Percentiles rank a stretch among this genome's conserved stretches.
phyloP scores from a whole-genome alignment of 2,113 vertebrate genomes.

The Menura novaehollandiae region DNA sequence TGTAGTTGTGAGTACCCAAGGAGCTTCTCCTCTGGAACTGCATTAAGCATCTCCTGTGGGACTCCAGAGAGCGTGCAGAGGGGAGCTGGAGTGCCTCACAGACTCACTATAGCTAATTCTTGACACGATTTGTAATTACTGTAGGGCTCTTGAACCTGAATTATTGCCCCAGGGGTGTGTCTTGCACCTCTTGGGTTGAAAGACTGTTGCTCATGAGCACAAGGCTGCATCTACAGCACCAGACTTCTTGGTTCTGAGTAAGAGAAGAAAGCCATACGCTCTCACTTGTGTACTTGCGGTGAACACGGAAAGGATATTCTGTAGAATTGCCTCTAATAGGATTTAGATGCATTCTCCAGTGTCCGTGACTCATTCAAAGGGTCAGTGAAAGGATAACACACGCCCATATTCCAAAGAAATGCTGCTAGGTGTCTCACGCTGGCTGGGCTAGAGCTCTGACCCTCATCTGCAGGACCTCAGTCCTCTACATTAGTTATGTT shows the following conservation, averaged over 20 bases:
- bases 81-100: neutral
- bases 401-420: neutral
- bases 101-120: neutral
- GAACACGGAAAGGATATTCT: neutral
- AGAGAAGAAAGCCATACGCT: neutral
- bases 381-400: neutral
- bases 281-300: neutral
- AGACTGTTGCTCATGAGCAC: neutral
- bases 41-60: neutral
- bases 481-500: neutral
- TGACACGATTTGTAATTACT: neutral
- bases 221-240: neutral
- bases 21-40: neutral
- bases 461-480: neutral
- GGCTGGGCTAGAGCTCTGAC: neutral
- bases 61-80: neutral
- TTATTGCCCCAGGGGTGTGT: neutral
- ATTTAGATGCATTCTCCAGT: neutral
- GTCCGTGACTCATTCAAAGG: neutral
- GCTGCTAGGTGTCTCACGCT: neutral
- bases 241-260: neutral
- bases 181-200: neutral
- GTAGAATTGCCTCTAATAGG: neutral
- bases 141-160: neutral
- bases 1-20: neutral